These are phyloP conservation scores for Synergus itoensis DNA, from an alignment of 2,888 invertebrate species.

Conservation along the genomic window DNA sequence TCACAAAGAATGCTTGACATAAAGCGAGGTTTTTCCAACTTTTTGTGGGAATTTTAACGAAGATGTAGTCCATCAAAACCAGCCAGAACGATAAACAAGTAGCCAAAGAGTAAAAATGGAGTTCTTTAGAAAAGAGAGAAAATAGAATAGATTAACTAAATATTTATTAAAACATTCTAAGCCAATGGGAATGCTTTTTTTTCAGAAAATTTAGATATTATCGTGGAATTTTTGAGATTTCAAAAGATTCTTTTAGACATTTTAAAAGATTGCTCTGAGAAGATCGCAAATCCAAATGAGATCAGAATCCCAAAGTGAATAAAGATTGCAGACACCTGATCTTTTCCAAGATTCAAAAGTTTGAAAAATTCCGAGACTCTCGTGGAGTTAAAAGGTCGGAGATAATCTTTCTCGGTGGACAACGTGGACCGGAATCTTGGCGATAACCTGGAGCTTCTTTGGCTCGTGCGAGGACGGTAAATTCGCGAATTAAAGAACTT, in stretches of 20 bases:
- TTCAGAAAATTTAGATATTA: too few species aligned
- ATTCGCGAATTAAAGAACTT: slow-evolving; percentile 78
- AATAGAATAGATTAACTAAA: too few species aligned
- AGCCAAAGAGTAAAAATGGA: neutral
- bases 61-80: neutral
- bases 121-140: too few species aligned
- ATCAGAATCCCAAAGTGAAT: neutral
- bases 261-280: too few species aligned
- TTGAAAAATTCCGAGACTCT: neutral
- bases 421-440: slow-evolving; percentile 60
- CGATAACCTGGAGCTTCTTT: slow-evolving; percentile 61
- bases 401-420: slow-evolving; percentile 55
- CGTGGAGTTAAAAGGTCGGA: neutral
- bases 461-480: slow-evolving; percentile 68
- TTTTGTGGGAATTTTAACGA: slow-evolving; percentile 3
- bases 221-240: too few species aligned
- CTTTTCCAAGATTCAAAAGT: neutral
- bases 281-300: too few species aligned
- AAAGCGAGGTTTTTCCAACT: slow-evolving; percentile 11
- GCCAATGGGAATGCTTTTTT: too few species aligned
- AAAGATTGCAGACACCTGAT: slow-evolving; percentile 7
- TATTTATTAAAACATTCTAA: too few species aligned
- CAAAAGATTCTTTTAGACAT: too few species aligned
- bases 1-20: neutral
- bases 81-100: neutral